Percentiles rank a stretch among this genome's conserved stretches.
phyloP scores from a whole-genome alignment of 2,888 invertebrate species.

The Zonitis immaculata region DNA sequence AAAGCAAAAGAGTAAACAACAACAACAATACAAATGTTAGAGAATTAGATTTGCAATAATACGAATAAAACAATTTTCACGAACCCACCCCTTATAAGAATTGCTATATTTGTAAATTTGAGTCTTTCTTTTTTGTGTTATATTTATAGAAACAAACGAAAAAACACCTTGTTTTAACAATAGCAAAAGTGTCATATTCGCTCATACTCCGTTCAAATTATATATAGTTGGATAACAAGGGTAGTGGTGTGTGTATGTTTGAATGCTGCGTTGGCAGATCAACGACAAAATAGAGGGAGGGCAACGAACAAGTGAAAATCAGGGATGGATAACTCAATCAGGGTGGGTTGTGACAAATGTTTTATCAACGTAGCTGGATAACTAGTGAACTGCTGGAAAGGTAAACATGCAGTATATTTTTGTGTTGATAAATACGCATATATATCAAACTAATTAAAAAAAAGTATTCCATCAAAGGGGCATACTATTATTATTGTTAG shows the following conservation, averaged over 20 bases:
- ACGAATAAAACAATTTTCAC: background rate
- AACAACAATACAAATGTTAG: conserved; percentile 19
- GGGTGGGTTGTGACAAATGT: conserved; percentile 30
- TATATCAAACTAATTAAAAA: no score
- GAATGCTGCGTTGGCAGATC: conserved; percentile 22
- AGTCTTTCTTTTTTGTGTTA: no score
- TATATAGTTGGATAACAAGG: conserved; percentile 16
- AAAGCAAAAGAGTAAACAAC: conserved; percentile 12
- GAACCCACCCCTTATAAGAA: background rate
- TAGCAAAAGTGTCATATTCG: conserved; percentile 8
- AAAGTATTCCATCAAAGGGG: no score
- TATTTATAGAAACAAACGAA: background rate
- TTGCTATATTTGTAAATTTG: no score
- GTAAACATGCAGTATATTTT: no score
- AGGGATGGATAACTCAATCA: conserved; percentile 43
- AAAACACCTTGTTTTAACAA: conserved; percentile 1
- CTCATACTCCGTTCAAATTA: background rate
- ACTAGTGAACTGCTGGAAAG: background rate
- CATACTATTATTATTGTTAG: no score
- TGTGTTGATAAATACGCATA: no score
- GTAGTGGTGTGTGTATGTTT: conserved; percentile 5
- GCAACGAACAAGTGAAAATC: conserved; percentile 45
- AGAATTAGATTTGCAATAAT: conserved; percentile 11
- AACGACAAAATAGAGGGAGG: conserved; percentile 16
- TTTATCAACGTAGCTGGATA: conserved; percentile 9